phyloP scores from a whole-genome alignment of 2,797 vertebrate genomes.

The Schizopygopsis malacanthus region DNA sequence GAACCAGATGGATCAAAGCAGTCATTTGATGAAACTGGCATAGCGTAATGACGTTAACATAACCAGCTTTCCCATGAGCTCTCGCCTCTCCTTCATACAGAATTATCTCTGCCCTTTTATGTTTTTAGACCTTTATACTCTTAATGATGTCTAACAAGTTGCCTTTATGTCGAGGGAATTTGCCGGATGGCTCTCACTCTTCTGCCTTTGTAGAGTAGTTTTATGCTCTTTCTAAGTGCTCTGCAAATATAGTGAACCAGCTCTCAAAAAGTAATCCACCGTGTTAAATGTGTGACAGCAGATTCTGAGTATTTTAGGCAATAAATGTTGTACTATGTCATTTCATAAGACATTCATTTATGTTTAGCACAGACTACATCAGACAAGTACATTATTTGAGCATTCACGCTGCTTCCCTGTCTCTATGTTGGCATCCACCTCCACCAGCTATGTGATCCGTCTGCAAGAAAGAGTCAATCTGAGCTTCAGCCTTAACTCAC shows the following conservation, averaged over 20 bases:
- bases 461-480: slow-evolving; percentile 11
- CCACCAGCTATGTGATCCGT: slow-evolving; percentile 25
- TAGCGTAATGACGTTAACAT: slow-evolving; percentile 61
- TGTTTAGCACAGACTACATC: slow-evolving; percentile 15
- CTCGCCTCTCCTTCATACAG: slow-evolving; percentile 35
- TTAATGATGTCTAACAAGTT: slow-evolving; percentile 54
- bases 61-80: slow-evolving; percentile 44
- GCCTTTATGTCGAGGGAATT: slow-evolving; percentile 33
- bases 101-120: slow-evolving; percentile 48
- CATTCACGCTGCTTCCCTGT: not conserved
- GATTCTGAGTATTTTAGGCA: slow-evolving; percentile 12
- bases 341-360: slow-evolving; percentile 2
- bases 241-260: slow-evolving; percentile 4
- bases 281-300: slow-evolving; percentile 17
- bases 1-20: slow-evolving; percentile 57
- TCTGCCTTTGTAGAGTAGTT: slow-evolving; percentile 1
- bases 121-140: slow-evolving; percentile 44
- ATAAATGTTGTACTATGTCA: slow-evolving; percentile 15
- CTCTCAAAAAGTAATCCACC: slow-evolving; percentile 19
- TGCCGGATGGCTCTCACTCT: not conserved
- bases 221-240: not conserved
- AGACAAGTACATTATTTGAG: slow-evolving; percentile 21
- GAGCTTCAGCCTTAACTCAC: slow-evolving; percentile 32
- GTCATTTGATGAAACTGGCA: slow-evolving; percentile 58
- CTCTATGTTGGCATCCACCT: slow-evolving; percentile 20